Evolutionary conservation across 1,140 invertebrate species (phyloP), one percentile per base, ranked within the genome.

Genomic region (Agrypnia vestita): DNA sequence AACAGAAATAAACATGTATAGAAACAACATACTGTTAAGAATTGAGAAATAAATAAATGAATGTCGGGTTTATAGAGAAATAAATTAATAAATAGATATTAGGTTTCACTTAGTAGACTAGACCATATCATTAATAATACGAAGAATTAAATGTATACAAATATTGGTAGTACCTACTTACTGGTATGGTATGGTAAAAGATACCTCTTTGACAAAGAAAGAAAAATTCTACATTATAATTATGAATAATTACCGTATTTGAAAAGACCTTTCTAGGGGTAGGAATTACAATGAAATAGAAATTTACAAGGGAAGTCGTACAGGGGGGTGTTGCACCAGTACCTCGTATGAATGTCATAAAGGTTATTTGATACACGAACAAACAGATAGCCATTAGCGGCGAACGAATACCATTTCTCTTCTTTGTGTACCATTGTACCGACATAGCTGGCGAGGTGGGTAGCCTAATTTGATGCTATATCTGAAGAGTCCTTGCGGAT

Each of bases 301-400:
- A 72, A 71, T 56, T 71, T 59, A 78, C 25, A 15, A 51, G 74
- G 44, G 73, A 35, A 35, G 71, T 73, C 9, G 35, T 11, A 15
- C 43, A 3, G 46, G 19, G 55, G 21, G 46, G 64, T 77, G 53
- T 15, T 61, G 69, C 46, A 25, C 17, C 43, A 35, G n/a, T n/a
- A 62, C 21, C 17, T 21, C 75, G 59, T 76, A 76, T 76, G 46
- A 76, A 76, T 76, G 75, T 61, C 56, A 78, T 78, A 83, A 80
- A 83, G 75, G 81, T 83, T 78, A 83, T 78, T 46, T 53, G 81
- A 83, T 83, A 83, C 81, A 59, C 69, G 49, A 53, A 76, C 79
- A 80, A 83, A 83, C 81, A 83, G 80, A 75, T 75, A 80, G 76
- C 78, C 81, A 83, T 83, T 83, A 83, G 81, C 78, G 78, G 47